Conservation (phyloP, 2,888 invertebrate species). For the Hydriomena furcata region DNA sequence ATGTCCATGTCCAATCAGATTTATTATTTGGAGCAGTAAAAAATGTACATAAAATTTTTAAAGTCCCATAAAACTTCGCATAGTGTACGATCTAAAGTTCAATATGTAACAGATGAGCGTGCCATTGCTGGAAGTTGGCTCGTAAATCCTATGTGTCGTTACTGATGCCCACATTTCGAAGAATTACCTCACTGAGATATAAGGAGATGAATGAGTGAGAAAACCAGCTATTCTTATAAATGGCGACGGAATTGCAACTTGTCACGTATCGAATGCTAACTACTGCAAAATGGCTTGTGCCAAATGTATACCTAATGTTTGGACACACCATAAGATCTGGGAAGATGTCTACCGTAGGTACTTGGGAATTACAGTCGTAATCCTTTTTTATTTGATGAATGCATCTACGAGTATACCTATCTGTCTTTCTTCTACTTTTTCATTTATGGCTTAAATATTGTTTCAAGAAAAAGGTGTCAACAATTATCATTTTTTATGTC, state of each 20-base stretch:
- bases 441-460: background rate
- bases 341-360: too few relatives aligned
- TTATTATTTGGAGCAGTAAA: constrained; percentile 22
- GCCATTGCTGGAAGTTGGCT: constrained; percentile 46
- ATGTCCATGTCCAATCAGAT: constrained; percentile 9
- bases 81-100: constrained; percentile 41
- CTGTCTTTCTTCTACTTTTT: background rate
- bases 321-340: too few relatives aligned
- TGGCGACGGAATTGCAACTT: too few relatives aligned
- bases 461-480: too few relatives aligned
- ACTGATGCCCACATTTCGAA: constrained; percentile 31
- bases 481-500: too few relatives aligned
- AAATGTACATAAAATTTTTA: constrained; percentile 23
- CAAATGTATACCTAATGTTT: too few relatives aligned
- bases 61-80: constrained; percentile 40
- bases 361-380: too few relatives aligned
- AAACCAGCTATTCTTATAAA: too few relatives aligned
- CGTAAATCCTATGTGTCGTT: constrained; percentile 55
- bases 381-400: too few relatives aligned
- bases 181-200: constrained; percentile 25
- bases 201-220: constrained; percentile 19
- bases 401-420: constrained; percentile 5
- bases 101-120: constrained; percentile 49
- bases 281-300: too few relatives aligned
- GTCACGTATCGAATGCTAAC: too few relatives aligned